These are phyloP conservation scores for Micromussa lordhowensis DNA, from an alignment of 92 coral and sea anemone species.

Conservation along the genomic window DNA sequence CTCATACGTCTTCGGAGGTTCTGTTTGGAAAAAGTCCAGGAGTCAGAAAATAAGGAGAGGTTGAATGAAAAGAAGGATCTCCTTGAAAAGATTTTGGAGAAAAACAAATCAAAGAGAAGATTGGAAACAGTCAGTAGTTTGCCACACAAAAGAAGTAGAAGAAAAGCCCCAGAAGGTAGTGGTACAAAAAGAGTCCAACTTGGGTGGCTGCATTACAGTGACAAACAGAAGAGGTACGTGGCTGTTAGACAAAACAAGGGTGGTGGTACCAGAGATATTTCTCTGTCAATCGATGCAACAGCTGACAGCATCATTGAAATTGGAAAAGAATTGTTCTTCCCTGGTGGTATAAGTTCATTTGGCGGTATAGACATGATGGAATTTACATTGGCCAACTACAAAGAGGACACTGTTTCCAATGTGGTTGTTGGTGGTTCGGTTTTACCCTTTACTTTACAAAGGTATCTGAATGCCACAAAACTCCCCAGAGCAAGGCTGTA, in stretches of 20 bases:
- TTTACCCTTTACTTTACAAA: slow-evolving; percentile 52
- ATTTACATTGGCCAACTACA: slow-evolving; percentile 55
- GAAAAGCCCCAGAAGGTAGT: slow-evolving; percentile 19
- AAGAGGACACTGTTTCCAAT: slow-evolving; percentile 46
- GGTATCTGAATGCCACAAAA: slow-evolving; percentile 48
- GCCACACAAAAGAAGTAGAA: slow-evolving; percentile 17
- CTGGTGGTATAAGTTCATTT: slow-evolving; percentile 42
- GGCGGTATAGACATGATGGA: slow-evolving; percentile 36
- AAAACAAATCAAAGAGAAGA: slow-evolving; percentile 52
- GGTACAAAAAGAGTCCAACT: slow-evolving; percentile 45
- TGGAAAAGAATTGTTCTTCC: slow-evolving; percentile 52
- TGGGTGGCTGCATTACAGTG: slow-evolving; percentile 60
- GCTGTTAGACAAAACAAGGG: slow-evolving; percentile 53
- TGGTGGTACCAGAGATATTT: slow-evolving; percentile 52
- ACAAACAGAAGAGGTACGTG: slow-evolving; percentile 39
- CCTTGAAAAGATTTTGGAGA: slow-evolving; percentile 48
- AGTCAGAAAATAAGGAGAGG: slow-evolving; percentile 44
- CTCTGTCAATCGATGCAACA: slow-evolving; percentile 33
- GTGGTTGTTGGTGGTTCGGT: slow-evolving; percentile 27
- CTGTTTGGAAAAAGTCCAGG: slow-evolving; percentile 42
- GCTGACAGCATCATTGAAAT: slow-evolving; percentile 47
- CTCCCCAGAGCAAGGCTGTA: slow-evolving; percentile 58
- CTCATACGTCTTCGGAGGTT: slow-evolving; percentile 31
- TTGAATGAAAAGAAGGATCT: slow-evolving; percentile 39
- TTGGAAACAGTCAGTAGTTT: slow-evolving; percentile 10